Evolutionary conservation across 2,888 invertebrate genomes (phyloP).

Genomic region (Archips xylosteana): DNA sequence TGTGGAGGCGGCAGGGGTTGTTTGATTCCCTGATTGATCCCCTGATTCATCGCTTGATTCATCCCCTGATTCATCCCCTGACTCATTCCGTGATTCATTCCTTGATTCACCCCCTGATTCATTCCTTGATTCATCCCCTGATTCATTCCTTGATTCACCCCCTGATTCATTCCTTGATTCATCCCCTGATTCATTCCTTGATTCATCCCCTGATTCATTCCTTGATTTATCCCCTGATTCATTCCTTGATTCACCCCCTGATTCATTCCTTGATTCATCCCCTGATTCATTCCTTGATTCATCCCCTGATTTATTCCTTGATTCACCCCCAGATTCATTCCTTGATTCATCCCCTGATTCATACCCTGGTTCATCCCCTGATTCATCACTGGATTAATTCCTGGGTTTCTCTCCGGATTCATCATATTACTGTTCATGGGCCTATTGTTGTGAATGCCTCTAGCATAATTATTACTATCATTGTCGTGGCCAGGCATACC

Average conservation of each 20-base stretch:
- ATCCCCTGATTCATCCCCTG: no score
- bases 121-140: constrained; percentile 8
- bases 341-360: background rate
- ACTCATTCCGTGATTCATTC: constrained; percentile 8
- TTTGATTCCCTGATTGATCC: constrained; percentile 9
- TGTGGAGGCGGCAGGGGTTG: constrained; percentile 43
- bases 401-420: constrained; percentile 26
- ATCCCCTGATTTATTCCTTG: background rate
- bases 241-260: background rate
- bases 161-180: background rate
- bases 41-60: constrained; percentile 1
- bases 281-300: background rate
- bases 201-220: background rate
- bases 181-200: background rate
- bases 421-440: constrained; percentile 20
- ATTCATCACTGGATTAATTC: constrained; percentile 3
- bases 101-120: constrained; percentile 18
- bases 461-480: constrained; percentile 49
- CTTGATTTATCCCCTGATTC: background rate
- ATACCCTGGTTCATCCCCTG: constrained; percentile 2
- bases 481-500: constrained; percentile 51
- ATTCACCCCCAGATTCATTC: no score
- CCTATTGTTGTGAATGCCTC: constrained; percentile 47
- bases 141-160: background rate
- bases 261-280: background rate